Conservation (phyloP, 92 coral and sea anemone species). For the Desmophyllum pertusum region DNA sequence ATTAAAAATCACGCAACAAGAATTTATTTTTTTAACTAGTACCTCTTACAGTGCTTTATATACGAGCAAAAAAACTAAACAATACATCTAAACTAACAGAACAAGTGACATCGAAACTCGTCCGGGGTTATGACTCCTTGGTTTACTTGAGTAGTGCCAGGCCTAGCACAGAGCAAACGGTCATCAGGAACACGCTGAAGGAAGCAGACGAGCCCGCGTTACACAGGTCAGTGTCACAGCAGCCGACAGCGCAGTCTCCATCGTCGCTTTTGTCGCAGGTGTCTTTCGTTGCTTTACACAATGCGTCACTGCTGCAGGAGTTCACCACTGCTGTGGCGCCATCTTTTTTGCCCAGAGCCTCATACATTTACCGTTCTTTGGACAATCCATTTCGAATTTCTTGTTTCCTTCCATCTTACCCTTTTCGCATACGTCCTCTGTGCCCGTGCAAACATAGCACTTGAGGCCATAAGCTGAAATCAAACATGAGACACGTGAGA, state of each 20-base stretch:
- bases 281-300: not conserved
- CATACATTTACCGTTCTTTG: not conserved
- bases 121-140: not conserved
- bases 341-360: not conserved
- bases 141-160: conserved; percentile 3
- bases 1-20: too few relatives aligned
- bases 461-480: conserved; percentile 1
- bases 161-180: conserved; percentile 7
- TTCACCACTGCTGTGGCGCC: not conserved
- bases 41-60: too few relatives aligned
- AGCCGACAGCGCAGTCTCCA: conserved; percentile 9
- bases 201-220: not conserved
- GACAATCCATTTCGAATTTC: not conserved
- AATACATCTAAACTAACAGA: not conserved
- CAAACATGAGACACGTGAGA: too few relatives aligned
- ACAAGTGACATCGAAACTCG: not conserved
- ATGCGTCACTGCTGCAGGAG: too few relatives aligned
- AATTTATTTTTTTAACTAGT: too few relatives aligned
- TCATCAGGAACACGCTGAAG: conserved; percentile 9
- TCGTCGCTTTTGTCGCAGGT: not conserved
- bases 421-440: not conserved
- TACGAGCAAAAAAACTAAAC: too few relatives aligned
- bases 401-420: not conserved
- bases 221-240: conserved; percentile 18
- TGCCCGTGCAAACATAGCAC: not conserved